Percentiles rank a stretch among this genome's conserved stretches.
Conservation (phyloP, 2,888 invertebrate genomes). For the Nephrotoma flavescens region DNA sequence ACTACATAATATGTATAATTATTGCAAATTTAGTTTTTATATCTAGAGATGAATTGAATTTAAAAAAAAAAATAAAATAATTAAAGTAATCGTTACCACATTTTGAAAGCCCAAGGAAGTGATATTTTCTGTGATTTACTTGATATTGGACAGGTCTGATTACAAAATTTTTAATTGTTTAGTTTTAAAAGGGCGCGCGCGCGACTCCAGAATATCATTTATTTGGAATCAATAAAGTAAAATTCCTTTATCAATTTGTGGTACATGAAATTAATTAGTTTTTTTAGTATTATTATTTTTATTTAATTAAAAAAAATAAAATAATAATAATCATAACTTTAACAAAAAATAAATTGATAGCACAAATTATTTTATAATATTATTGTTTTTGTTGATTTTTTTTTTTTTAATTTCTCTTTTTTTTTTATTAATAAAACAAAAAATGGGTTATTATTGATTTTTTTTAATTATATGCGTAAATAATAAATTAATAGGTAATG, state of each 20-base stretch:
- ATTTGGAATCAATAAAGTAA: not conserved
- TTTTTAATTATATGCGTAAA: conserved; percentile 4
- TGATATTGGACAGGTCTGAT: not conserved
- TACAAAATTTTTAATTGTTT: not conserved
- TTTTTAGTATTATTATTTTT: not conserved
- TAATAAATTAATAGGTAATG: conserved; percentile 18
- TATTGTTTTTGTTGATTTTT: not conserved
- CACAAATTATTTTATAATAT: not conserved
- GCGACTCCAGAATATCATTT: not conserved
- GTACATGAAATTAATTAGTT: not conserved
- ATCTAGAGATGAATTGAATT: not conserved
- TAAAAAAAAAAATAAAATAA: too few relatives aligned
- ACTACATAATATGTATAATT: not conserved
- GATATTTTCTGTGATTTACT: not conserved
- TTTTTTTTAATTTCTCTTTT: not conserved
- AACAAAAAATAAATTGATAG: not conserved
- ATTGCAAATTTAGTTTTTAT: not conserved
- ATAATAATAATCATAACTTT: not conserved
- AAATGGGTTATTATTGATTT: conserved; percentile 5
- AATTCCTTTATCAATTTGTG: not conserved
- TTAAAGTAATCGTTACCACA: not conserved
- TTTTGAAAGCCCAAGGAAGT: not conserved
- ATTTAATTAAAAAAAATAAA: conserved; percentile 1
- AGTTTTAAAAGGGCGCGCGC: not conserved
- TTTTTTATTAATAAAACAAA: conserved; percentile 1